Percentiles rank a stretch among this genome's conserved stretches.
Evolutionary conservation across 2,113 vertebrate genomes (phyloP).

Genomic region (Callipepla squamata): DNA sequence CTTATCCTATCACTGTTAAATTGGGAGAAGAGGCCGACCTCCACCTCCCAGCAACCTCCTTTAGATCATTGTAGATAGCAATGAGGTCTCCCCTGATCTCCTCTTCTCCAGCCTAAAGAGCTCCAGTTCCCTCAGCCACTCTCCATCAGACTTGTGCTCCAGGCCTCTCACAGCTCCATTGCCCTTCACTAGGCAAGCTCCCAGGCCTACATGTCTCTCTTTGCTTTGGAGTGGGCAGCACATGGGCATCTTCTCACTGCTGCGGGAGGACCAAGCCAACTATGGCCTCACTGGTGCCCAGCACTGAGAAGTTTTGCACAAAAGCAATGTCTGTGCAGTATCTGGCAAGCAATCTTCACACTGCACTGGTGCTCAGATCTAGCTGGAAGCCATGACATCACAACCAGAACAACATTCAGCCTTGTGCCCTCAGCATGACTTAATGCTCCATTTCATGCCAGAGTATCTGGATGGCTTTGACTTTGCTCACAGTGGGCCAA

Average conservation of each 20-base stretch:
- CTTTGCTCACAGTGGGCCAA: not conserved
- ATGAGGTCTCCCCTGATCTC: too few species aligned
- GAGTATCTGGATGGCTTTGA: not conserved
- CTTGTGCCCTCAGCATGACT: accelerated
- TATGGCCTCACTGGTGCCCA: not conserved
- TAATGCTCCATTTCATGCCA: not conserved
- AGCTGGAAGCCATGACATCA: not conserved
- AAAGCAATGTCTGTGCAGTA: accelerated
- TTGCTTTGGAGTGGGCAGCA: not conserved
- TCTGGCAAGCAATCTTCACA: not conserved
- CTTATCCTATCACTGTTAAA: too few species aligned
- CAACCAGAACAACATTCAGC: not conserved
- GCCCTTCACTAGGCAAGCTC: too few species aligned
- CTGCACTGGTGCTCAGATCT: too few species aligned
- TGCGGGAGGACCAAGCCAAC: not conserved
- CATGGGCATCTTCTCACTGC: not conserved
- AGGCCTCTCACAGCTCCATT: too few species aligned
- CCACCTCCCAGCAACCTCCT: too few species aligned
- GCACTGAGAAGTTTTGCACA: not conserved
- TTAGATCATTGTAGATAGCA: too few species aligned
- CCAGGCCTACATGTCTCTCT: too few species aligned
- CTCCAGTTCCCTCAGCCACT: too few species aligned
- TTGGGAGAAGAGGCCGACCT: too few species aligned
- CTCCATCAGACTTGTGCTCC: too few species aligned
- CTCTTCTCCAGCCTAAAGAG: too few species aligned